Percentiles rank a stretch among this genome's conserved stretches.
Evolutionary conservation across 2,888 invertebrate genomes (phyloP).

Genomic region (Platerodrilus igneus): DNA sequence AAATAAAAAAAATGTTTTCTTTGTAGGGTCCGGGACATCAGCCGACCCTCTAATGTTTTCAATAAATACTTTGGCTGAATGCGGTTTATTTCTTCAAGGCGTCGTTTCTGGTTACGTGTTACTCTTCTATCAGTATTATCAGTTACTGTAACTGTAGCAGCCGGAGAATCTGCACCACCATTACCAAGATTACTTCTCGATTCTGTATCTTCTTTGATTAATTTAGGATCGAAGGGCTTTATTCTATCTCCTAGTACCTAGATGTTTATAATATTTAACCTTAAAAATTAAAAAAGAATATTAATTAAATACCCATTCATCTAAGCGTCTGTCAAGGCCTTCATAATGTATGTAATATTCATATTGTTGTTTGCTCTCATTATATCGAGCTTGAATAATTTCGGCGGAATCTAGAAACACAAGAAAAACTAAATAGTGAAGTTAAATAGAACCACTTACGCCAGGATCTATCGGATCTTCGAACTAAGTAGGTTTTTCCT

Average conservation of each 20-base stretch:
- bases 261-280: constrained; percentile 17
- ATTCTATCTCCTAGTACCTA: constrained; percentile 66
- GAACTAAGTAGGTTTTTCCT: constrained; percentile 82
- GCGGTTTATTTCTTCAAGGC: constrained; percentile 98
- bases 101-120: constrained; percentile 91
- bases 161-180: constrained; percentile 47
- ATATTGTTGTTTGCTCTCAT: constrained; percentile 65
- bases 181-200: constrained; percentile 39
- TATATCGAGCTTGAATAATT: constrained; percentile 82
- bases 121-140: constrained; percentile 84
- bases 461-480: constrained; percentile 79
- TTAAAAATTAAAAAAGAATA: constrained; percentile 3
- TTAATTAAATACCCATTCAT: constrained; percentile 79
- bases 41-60: no score
- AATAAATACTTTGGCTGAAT: constrained; percentile 90
- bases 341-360: constrained; percentile 98
- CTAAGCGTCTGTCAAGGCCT: constrained; percentile 88
- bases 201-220: constrained; percentile 51
- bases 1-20: no score
- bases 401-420: constrained; percentile 76
- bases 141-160: constrained; percentile 58
- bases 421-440: constrained; percentile 26
- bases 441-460: constrained; percentile 53
- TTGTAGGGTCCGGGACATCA: no score
- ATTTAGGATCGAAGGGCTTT: constrained; percentile 74